Base-by-base conservation (phyloP, 37 sponge, comb jelly and placozoan species). In the Tethya wilhelma region DNA sequence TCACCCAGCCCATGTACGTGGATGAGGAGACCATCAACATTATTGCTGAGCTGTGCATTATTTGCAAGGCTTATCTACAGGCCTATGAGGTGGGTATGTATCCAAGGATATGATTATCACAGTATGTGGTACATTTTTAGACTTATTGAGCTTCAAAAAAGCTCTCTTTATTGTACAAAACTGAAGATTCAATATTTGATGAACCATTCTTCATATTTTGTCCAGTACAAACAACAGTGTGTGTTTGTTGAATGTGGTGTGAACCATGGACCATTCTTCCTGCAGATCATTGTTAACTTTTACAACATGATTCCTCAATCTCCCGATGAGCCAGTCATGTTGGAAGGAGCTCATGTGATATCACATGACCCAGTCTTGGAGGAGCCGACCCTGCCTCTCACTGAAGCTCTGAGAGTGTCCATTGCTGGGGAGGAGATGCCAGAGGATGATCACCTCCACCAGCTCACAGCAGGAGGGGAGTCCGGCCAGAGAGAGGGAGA, bases 11-110 rank as follows among this genome's bases (percentile, higher is more conserved):
- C 40, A 20, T 46, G n/a, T 26, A 36, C 12, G 64, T 80, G 44
- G 90, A 91, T 62, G 79, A 67, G 20, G 83, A 89, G 59, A 81
- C 82, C 29, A 46, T 95, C 64, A 92, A 95, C 39, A 69, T 95
- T 33, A 74, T 95, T 23, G 82, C 93, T 43, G 96, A 95, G 49
- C 79, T 95, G 49, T 83, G 83, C 71, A 70, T 92, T 31, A 26
- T 69, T n/a, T 22, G 55, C 40, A 80, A 88, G 67, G 59, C 82
- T 30, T 95, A 84, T 74, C 38, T 74, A 41, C 56, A 77, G 31
- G 87, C 74, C 25, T 84, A 44, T 42, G 64, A 83, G 70, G 92
- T 87, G n/a, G n/a, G n/a, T n/a, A n/a, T n/a, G n/a, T n/a, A n/a
- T n/a, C n/a, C n/a, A n/a, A n/a, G n/a, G n/a, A n/a, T n/a, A n/a